phyloP scores from a whole-genome alignment of 2,113 vertebrate species.

The Callionymus lyra region DNA sequence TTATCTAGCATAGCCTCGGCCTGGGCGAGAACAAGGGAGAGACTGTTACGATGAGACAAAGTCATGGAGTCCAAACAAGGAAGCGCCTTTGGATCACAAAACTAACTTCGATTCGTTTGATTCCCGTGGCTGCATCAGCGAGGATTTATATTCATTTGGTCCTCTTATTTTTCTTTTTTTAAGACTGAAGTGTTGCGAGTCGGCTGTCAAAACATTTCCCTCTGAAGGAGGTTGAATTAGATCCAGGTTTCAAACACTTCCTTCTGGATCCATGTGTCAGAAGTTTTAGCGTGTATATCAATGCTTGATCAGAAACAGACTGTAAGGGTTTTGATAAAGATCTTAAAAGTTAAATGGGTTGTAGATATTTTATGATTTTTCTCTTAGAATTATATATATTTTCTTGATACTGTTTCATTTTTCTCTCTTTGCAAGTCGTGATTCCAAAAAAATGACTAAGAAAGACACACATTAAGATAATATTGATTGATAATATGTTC shows the following conservation, averaged over 20 bases:
- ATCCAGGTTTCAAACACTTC: conserved; percentile 45
- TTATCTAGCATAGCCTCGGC: conserved; percentile 53
- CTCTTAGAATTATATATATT: no score
- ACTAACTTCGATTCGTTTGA: conserved; percentile 16
- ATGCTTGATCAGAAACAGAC: conserved; percentile 5
- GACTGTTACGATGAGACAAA: conserved; percentile 10
- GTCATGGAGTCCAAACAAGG: neutral
- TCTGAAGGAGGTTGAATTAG: conserved; percentile 50
- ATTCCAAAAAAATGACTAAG: no score
- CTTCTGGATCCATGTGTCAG: no score
- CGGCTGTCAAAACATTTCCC: conserved; percentile 66
- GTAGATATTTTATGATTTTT: no score
- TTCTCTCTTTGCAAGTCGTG: no score
- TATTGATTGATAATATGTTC: no score
- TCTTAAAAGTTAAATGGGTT: no score
- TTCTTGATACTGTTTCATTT: no score
- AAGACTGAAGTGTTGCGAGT: conserved; percentile 45
- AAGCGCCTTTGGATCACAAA: conserved; percentile 3
- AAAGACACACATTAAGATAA: no score
- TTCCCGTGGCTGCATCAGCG: conserved; percentile 20
- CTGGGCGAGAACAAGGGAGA: conserved; percentile 38
- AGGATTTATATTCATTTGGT: conserved; percentile 22
- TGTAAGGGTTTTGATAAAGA: no score
- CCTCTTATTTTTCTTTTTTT: conserved; percentile 54
- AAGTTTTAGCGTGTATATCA: no score